These are phyloP conservation scores for Drosophila nigromelanica DNA, from an alignment of 1,140 invertebrate species.

Conservation along the genomic window DNA sequence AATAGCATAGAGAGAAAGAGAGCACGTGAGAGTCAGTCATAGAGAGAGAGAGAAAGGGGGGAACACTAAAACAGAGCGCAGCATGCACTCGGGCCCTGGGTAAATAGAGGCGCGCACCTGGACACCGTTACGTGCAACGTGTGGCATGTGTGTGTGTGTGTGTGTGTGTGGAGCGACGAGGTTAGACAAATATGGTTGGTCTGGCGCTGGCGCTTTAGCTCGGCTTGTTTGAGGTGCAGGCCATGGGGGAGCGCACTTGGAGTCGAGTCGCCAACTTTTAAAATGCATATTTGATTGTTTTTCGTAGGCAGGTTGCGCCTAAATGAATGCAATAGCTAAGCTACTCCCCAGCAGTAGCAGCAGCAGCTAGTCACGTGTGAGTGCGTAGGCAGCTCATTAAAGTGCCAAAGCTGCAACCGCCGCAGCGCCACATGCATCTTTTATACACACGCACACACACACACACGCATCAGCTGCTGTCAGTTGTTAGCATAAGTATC, in stretches of 20 bases:
- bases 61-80: constrained; percentile 73
- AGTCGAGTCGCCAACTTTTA: constrained; percentile 64
- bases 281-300: constrained; percentile 80
- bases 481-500: constrained; percentile 32
- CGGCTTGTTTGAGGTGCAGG: constrained; percentile 69
- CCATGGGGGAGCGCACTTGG: constrained; percentile 61
- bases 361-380: not conserved
- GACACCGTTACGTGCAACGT: constrained; percentile 30
- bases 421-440: constrained; percentile 42
- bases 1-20: constrained; percentile 71
- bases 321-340: constrained; percentile 44
- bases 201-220: constrained; percentile 52
- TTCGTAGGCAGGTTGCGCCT: constrained; percentile 26
- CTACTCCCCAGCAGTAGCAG: not conserved
- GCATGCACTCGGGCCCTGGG: constrained; percentile 73
- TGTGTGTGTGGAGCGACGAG: constrained; percentile 58
- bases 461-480: constrained; percentile 31
- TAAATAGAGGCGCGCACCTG: constrained; percentile 69
- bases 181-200: constrained; percentile 80
- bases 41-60: not conserved
- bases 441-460: constrained; percentile 20
- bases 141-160: constrained; percentile 23
- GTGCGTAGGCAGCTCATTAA: constrained; percentile 46
- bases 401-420: constrained; percentile 32
- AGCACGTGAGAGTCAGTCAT: constrained; percentile 10